Percentiles rank a stretch among this genome's conserved stretches.
Conservation (phyloP, 2,888 invertebrate genomes). For the Coenonympha glycerion region DNA sequence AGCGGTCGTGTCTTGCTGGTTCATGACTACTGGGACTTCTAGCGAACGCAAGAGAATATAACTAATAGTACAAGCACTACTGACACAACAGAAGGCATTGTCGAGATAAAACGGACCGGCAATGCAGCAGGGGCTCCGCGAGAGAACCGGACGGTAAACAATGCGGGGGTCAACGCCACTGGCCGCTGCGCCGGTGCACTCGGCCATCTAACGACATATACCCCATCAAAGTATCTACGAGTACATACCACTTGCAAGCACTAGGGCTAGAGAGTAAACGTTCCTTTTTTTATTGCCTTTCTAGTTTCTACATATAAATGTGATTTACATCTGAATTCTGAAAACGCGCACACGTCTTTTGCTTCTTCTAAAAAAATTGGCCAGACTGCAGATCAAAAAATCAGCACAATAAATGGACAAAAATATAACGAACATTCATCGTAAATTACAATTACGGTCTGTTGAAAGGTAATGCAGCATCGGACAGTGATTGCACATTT, state of each 20-base stretch:
- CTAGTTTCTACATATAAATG: too few relatives aligned
- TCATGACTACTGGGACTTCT: neutral
- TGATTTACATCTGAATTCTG: too few relatives aligned
- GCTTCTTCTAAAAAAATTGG: neutral
- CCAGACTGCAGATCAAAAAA: neutral
- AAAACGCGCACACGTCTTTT: too few relatives aligned
- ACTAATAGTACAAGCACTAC: slow-evolving; percentile 5
- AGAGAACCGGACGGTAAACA: slow-evolving; percentile 53
- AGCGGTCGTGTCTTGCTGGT: neutral
- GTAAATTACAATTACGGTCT: slow-evolving; percentile 6
- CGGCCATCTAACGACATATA: slow-evolving; percentile 24
- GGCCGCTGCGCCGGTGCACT: slow-evolving; percentile 32
- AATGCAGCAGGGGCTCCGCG: slow-evolving; percentile 10
- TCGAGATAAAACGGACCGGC: slow-evolving; percentile 18
- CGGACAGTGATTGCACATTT: slow-evolving; percentile 17
- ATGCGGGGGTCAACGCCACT: slow-evolving; percentile 53
- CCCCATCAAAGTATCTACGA: neutral
- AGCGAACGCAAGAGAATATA: neutral
- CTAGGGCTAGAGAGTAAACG: too few relatives aligned
- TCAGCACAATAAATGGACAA: slow-evolving; percentile 1
- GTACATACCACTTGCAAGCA: neutral
- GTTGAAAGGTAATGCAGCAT: slow-evolving; percentile 9
- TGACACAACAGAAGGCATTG: slow-evolving; percentile 19
- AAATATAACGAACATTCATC: slow-evolving; percentile 3
- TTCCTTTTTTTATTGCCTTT: too few relatives aligned